These are phyloP conservation scores for Leuctra nigra DNA, from an alignment of 2,888 invertebrate genomes.

Conservation along the genomic window DNA sequence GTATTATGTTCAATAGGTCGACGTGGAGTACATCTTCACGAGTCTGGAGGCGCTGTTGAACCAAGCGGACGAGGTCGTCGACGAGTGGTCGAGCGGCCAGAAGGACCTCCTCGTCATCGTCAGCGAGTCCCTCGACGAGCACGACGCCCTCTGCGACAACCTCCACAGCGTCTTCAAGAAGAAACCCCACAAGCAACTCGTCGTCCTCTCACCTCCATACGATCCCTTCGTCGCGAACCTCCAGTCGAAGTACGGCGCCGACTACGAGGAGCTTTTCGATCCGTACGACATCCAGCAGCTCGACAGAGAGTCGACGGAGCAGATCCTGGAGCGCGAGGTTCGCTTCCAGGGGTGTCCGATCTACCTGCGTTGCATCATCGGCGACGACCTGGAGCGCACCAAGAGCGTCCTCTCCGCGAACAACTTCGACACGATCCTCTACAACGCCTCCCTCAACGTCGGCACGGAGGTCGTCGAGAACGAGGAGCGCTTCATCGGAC, in stretches of 20 bases:
- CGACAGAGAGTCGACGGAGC: not conserved
- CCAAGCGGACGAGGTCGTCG: not conserved
- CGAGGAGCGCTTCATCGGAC: not conserved
- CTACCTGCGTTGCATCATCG: not conserved
- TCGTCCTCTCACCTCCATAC: not conserved
- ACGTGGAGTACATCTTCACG: conserved; percentile 1
- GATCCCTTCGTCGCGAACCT: not conserved
- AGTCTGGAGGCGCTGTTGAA: not conserved
- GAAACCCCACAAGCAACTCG: conserved; percentile 2
- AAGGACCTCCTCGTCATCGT: conserved; percentile 1
- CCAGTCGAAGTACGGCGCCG: not conserved
- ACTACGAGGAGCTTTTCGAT: not conserved
- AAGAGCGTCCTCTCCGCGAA: not conserved
- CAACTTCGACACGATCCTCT: not conserved
- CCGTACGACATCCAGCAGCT: conserved; percentile 3
- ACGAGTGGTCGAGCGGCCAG: not conserved
- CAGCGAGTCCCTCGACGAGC: not conserved
- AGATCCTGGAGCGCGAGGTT: not conserved
- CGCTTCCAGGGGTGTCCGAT: not conserved
- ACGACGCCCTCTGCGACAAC: not conserved
- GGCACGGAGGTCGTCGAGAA: not conserved
- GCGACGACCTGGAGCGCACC: not conserved
- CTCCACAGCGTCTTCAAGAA: not conserved
- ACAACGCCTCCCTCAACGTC: not conserved
- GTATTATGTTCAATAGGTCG: no score